Percentiles rank a stretch among this genome's conserved stretches.
Conservation (phyloP, 2,113 vertebrate species). For the Columba livia region DNA sequence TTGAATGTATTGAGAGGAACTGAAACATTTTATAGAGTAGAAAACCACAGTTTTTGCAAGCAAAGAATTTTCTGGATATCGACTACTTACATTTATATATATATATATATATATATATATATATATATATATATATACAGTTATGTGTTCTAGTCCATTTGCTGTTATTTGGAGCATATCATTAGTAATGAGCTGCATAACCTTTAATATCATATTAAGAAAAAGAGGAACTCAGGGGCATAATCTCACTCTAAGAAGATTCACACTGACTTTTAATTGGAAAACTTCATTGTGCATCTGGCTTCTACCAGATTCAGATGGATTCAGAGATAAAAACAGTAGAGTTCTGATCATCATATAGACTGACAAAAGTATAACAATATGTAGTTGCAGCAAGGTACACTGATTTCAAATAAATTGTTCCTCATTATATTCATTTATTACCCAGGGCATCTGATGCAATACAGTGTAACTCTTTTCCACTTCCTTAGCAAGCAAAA, state of each 20-base stretch:
- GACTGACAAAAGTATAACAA: neutral
- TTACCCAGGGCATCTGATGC: neutral
- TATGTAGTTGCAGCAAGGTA: neutral
- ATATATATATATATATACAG: neutral
- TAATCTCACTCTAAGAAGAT: neutral
- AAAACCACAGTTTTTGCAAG: neutral
- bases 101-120: neutral
- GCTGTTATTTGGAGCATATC: neutral
- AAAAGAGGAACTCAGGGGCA: neutral
- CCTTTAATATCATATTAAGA: neutral
- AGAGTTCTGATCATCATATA: neutral
- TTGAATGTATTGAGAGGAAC: neutral
- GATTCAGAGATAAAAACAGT: neutral
- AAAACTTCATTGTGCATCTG: neutral
- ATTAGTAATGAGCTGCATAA: neutral
- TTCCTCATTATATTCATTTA: neutral
- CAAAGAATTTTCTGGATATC: neutral
- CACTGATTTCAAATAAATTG: neutral
- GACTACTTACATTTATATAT: neutral
- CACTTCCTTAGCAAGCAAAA: neutral
- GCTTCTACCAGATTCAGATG: neutral
- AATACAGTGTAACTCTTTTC: neutral
- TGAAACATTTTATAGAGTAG: neutral
- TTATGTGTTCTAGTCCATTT: neutral
- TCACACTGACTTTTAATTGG: neutral